Base-by-base conservation (phyloP, 1,140 invertebrate species). In the Caerostris darwini region DNA sequence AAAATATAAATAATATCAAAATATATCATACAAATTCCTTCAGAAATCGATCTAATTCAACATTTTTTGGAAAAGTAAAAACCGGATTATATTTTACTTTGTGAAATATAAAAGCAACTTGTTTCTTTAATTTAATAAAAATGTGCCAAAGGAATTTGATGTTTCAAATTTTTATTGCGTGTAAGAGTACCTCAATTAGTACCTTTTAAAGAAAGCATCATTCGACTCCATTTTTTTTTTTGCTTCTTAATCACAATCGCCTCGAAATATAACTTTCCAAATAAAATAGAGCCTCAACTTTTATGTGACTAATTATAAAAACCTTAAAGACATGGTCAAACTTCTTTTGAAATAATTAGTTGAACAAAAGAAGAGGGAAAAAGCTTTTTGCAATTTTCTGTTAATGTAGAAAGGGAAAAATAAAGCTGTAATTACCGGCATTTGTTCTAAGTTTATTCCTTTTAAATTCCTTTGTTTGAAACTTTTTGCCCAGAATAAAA, bases 321-420 rank as follows among this genome's bases (percentile, higher is more conserved):
- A 3, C 6, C 14, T 56, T 57, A 83, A 83, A 83, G 56, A 83
- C n/a, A 54, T n/a, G n/a, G 82, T 83, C 56, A 58, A n/a, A 83
- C n/a, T 83, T 83, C 82, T 83, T 83, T 81, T 83, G 17, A 83
- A 77, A 77, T 77, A 77, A 77, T 77, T 77, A 77, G 71, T 53
- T 50, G 71, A 77, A 83, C 56, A 83, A 58, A 58, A 57, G 82
- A 56, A 83, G 0, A n/a, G 82, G 61, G 61, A 3, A 10, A 12
- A 83, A 83, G 82, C 50, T 83, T 83, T 83, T 83, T 83, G 82
- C 56, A 83, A 83, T 57, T 83, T 83, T 83, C 82, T 58, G 82
- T 57, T 83, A 83, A 83, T 83, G 82, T 58, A 34, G 54, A 83
- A 34, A 17, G 82, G 82, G n/a, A 14, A 83, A 83, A 83, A 83